These are phyloP conservation scores for Tenrec ecaudatus DNA, from an alignment of 2,113 vertebrate genomes.

Conservation along the genomic window DNA sequence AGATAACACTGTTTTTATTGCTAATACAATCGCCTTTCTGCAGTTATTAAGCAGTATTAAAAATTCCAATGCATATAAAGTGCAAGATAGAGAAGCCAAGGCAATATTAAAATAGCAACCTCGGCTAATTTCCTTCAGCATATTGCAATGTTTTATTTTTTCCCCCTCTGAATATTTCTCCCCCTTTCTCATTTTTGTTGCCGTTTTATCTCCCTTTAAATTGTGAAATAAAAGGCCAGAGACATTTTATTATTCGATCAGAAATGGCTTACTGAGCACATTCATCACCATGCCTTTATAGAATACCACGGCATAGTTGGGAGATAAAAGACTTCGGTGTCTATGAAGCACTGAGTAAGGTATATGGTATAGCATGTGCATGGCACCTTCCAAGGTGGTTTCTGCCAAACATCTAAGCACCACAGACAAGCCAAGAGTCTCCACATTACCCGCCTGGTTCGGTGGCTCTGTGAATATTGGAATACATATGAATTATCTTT, in stretches of 20 bases:
- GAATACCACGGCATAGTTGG: too few species aligned
- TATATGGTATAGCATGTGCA: fast-evolving
- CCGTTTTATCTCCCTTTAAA: not conserved
- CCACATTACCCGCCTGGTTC: not conserved
- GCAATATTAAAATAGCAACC: not conserved
- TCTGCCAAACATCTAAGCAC: constrained; percentile 11
- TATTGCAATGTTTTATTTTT: not conserved
- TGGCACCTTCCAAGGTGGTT: not conserved
- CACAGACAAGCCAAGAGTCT: constrained; percentile 6
- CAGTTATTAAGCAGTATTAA: not conserved
- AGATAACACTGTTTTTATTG: not conserved
- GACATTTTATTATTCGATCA: not conserved
- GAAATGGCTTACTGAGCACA: constrained; percentile 8
- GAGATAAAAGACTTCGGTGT: not conserved
- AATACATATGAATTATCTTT: not conserved
- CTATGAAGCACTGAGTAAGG: not conserved
- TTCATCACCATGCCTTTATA: not conserved
- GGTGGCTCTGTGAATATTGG: not conserved
- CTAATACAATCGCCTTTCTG: constrained; percentile 16
- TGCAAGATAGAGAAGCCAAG: not conserved
- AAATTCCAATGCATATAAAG: not conserved
- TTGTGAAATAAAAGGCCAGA: constrained; percentile 18
- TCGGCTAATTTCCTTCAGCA: not conserved
- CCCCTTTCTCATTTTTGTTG: not conserved
- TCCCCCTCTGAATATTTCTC: not conserved